Percentiles rank a stretch among this genome's conserved stretches.
These are phyloP conservation scores for Sebastes diaconus DNA, from an alignment of 2,797 vertebrate genomes.

Conservation along the genomic window DNA sequence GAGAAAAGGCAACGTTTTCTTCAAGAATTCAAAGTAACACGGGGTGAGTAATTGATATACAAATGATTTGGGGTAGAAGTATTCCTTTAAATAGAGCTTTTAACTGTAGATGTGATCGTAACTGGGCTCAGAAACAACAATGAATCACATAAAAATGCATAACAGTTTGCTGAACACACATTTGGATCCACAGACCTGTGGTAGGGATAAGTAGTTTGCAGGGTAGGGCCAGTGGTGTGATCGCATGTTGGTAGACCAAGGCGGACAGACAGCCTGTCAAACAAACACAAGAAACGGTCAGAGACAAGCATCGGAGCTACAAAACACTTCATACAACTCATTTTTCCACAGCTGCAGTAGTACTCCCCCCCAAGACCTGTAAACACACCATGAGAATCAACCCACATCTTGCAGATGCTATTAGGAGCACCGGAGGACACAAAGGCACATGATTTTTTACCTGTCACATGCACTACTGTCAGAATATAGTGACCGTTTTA, in stretches of 20 bases:
- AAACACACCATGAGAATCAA: background rate
- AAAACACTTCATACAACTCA: background rate
- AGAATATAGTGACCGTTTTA: too few species aligned
- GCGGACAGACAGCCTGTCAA: constrained; percentile 92
- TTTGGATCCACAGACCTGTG: constrained; percentile 77
- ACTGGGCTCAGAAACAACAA: background rate
- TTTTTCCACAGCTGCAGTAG: background rate
- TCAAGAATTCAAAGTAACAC: background rate
- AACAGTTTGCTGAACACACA: background rate
- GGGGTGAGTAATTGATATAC: background rate
- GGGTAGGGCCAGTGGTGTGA: constrained; percentile 95
- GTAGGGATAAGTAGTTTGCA: constrained; percentile 97
- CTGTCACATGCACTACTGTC: too few species aligned
- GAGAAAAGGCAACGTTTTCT: background rate
- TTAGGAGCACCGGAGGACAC: too few species aligned
- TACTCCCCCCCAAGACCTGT: background rate
- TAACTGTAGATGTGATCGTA: background rate
- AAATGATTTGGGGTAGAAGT: background rate
- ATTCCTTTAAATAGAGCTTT: background rate
- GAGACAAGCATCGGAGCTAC: background rate
- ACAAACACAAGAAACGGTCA: constrained; percentile 34
- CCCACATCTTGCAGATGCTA: too few species aligned
- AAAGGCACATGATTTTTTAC: too few species aligned
- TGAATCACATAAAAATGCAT: background rate
- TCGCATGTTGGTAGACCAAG: constrained; percentile 98